phyloP scores from a whole-genome alignment of 2,888 invertebrate species.

The Archips xylosteana region DNA sequence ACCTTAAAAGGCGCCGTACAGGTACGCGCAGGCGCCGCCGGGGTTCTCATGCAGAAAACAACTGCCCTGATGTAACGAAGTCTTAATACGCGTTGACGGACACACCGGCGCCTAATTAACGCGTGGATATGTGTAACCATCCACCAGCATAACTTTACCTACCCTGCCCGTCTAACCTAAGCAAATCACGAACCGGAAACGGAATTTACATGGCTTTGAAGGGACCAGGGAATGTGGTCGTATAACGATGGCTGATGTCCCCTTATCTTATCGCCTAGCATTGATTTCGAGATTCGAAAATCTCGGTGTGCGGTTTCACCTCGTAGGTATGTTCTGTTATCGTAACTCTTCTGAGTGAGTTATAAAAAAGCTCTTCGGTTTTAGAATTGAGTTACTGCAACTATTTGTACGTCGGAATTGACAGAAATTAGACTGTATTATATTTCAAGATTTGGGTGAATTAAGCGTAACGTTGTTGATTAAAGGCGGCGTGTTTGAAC shows the following conservation, averaged over 20 bases:
- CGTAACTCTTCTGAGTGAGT: constrained; percentile 34
- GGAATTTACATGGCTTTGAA: constrained; percentile 7
- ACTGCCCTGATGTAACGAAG: constrained; percentile 80
- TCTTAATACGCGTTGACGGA: constrained; percentile 81
- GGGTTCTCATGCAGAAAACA: constrained; percentile 78
- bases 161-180: constrained; percentile 21
- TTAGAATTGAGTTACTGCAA: constrained; percentile 15
- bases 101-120: constrained; percentile 82
- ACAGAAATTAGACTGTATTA: not conserved
- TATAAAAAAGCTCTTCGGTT: constrained; percentile 29
- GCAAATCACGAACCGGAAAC: not conserved
- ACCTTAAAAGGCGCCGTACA: constrained; percentile 72
- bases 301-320: constrained; percentile 79
- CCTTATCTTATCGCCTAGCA: constrained; percentile 80
- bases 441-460: not conserved
- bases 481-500: not conserved
- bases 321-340: constrained; percentile 47
- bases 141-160: constrained; percentile 58
- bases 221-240: constrained; percentile 56
- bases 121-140: constrained; percentile 55
- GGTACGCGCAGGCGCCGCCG: constrained; percentile 70
- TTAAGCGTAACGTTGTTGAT: constrained; percentile 8
- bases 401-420: not conserved
- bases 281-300: constrained; percentile 77
- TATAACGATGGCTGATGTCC: constrained; percentile 54